A percentile compares a stretch with the other conserved stretches of the same genome.
Evolutionary conservation across 2,888 invertebrate species (phyloP).

Genomic region (Chirona hameri): DNA sequence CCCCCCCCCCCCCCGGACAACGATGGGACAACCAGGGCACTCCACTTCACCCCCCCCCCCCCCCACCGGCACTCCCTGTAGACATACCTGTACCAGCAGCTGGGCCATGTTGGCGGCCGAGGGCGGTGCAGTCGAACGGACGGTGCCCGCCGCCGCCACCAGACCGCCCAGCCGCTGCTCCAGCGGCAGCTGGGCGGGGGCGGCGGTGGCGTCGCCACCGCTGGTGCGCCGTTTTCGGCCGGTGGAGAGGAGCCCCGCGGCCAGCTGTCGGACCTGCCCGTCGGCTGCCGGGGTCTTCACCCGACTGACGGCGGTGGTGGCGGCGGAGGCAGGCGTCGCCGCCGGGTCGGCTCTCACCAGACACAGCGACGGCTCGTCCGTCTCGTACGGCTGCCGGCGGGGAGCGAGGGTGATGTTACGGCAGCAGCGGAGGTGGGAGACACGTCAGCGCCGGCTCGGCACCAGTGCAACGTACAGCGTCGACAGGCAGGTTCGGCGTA

Average conservation of each 20-base stretch:
- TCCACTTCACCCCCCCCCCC: too few species aligned
- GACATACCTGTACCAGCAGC: conserved; percentile 60
- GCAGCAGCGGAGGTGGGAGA: too few species aligned
- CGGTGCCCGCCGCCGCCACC: conserved; percentile 44
- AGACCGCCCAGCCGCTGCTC: conserved; percentile 78
- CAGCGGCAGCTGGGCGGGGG: conserved; percentile 65
- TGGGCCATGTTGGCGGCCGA: conserved; percentile 71
- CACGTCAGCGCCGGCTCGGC: too few species aligned
- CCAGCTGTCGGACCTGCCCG: not conserved
- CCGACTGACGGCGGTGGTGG: not conserved
- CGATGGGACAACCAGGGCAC: too few species aligned
- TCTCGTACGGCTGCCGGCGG: not conserved
- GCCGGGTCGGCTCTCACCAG: conserved; percentile 25
- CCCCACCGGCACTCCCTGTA: too few species aligned
- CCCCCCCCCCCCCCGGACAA: too few species aligned
- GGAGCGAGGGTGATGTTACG: not conserved
- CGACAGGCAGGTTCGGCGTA: too few species aligned
- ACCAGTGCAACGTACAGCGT: too few species aligned
- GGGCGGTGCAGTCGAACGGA: conserved; percentile 43
- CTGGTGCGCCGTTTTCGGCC: not conserved
- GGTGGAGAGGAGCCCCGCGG: not conserved
- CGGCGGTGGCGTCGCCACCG: conserved; percentile 41
- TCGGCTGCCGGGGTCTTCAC: conserved; percentile 6
- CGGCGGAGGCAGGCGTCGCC: not conserved
- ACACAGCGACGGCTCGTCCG: not conserved